These are phyloP conservation scores for Pipa parva DNA, from an alignment of 2,113 vertebrate genomes.

Conservation along the genomic window DNA sequence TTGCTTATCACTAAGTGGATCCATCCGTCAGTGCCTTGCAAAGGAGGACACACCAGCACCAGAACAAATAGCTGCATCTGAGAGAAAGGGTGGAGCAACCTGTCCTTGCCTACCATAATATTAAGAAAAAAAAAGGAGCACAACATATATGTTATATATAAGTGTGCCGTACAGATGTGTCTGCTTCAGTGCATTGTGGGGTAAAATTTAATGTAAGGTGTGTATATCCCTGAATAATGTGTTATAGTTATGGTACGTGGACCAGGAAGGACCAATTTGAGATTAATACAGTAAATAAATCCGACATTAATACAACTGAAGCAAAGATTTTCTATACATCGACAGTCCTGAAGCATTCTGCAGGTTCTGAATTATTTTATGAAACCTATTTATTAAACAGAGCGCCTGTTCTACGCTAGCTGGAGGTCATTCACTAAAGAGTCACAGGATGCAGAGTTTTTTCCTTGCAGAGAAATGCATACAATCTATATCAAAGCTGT, in stretches of 20 bases:
- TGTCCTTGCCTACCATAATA: constrained; percentile 10
- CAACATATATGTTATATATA: constrained; percentile 9
- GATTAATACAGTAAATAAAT: too few relatives aligned
- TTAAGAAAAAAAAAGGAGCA: constrained; percentile 15
- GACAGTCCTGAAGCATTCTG: background rate
- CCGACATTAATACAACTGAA: too few relatives aligned
- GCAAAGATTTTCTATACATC: background rate
- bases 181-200: background rate
- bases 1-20: background rate
- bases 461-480: too few relatives aligned
- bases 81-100: background rate
- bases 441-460: too few relatives aligned
- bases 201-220: background rate
- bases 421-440: too few relatives aligned
- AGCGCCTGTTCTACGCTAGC: too few relatives aligned
- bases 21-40: constrained; percentile 2
- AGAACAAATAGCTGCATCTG: constrained; percentile 3
- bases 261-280: constrained; percentile 26
- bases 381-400: too few relatives aligned
- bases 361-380: background rate
- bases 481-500: too few relatives aligned
- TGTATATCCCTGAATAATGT: background rate
- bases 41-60: background rate
- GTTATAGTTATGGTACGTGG: too few relatives aligned
- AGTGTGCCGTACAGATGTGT: background rate